Evolutionary conservation across 1,140 invertebrate species (phyloP).

Genomic region (Leptinotarsa defecta): DNA sequence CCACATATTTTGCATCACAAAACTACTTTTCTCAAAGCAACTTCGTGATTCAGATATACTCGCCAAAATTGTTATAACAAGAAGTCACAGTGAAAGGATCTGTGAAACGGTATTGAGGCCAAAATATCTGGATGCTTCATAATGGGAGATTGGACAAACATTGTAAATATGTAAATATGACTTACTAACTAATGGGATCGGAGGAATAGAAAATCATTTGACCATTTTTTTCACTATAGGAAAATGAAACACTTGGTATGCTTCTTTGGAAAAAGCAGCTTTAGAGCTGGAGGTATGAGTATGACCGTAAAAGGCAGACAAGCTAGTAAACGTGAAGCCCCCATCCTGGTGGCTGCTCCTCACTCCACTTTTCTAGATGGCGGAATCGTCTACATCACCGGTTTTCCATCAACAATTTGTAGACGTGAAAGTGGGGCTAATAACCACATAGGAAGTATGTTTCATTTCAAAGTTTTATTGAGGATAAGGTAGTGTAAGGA

Average conservation of each 20-base stretch:
- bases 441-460: conserved; percentile 85
- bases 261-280: conserved; percentile 72
- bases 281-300: conserved; percentile 77
- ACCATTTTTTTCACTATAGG: conserved; percentile 51
- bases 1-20: too few species aligned
- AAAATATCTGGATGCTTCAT: too few species aligned
- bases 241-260: conserved; percentile 68
- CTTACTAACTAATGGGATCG: too few species aligned
- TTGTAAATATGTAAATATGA: too few species aligned
- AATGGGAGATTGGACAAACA: too few species aligned
- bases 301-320: conserved; percentile 77
- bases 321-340: conserved; percentile 73
- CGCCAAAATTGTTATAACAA: too few species aligned
- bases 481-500: neutral
- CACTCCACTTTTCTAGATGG: conserved; percentile 88
- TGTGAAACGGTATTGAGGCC: too few species aligned
- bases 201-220: too few species aligned
- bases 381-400: conserved; percentile 77
- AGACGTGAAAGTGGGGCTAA: conserved; percentile 76
- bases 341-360: conserved; percentile 82
- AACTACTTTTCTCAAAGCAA: too few species aligned
- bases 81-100: too few species aligned
- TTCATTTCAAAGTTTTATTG: conserved; percentile 39
- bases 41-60: too few species aligned
- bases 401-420: conserved; percentile 79